Percentiles rank a stretch among this genome's conserved stretches.
These are phyloP conservation scores for Papilio polyxenes DNA, from an alignment of 1,140 invertebrate species.

Conservation along the genomic window DNA sequence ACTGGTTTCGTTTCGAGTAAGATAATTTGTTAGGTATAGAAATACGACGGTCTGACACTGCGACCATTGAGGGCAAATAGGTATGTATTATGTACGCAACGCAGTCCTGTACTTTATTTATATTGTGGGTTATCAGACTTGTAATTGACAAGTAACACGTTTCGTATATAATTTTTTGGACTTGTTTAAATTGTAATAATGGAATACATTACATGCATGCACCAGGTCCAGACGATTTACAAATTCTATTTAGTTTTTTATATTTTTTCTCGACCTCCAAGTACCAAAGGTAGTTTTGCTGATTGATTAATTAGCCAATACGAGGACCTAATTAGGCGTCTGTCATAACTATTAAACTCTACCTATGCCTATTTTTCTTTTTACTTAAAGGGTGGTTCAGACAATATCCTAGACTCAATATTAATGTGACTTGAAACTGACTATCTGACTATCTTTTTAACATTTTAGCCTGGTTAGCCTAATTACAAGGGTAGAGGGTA, in stretches of 20 bases:
- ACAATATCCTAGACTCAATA: too few species aligned
- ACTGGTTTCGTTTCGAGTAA: conserved; percentile 18
- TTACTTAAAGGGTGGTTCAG: too few species aligned
- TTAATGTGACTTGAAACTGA: too few species aligned
- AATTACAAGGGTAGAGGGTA: too few species aligned
- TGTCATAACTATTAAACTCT: too few species aligned
- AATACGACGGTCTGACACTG: not conserved
- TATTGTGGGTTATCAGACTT: conserved; percentile 13
- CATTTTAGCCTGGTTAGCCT: too few species aligned
- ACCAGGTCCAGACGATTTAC: not conserved
- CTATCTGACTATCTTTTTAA: too few species aligned
- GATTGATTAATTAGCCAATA: not conserved
- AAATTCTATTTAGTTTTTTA: not conserved
- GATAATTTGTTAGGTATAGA: conserved; percentile 1
- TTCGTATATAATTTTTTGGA: not conserved
- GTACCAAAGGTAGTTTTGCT: not conserved
- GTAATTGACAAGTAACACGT: not conserved
- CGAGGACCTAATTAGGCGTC: too few species aligned
- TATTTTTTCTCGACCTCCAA: not conserved
- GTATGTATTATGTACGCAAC: not conserved
- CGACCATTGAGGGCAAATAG: not conserved
- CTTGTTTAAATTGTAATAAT: not conserved
- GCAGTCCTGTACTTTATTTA: not conserved
- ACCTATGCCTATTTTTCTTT: too few species aligned
- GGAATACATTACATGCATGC: not conserved